These are phyloP conservation scores for Leucophenga varia DNA, from an alignment of 1,140 invertebrate genomes.

Conservation along the genomic window DNA sequence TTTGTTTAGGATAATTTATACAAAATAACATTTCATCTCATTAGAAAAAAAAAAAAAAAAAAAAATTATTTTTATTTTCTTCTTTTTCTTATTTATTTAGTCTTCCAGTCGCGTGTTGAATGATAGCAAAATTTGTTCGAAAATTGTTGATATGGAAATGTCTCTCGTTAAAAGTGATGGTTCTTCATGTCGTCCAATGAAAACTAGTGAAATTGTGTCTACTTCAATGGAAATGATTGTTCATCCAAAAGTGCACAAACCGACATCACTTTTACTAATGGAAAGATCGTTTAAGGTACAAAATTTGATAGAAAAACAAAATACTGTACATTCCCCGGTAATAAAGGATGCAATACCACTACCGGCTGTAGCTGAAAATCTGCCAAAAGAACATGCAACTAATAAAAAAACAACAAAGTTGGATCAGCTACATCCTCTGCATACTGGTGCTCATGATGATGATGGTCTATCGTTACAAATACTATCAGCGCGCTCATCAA, in stretches of 20 bases:
- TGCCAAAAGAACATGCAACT: constrained; percentile 5
- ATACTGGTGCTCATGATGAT: constrained; percentile 16
- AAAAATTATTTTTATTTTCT: no score
- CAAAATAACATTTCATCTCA: no score
- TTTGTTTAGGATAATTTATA: no score
- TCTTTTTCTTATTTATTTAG: no score
- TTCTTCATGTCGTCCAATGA: no score
- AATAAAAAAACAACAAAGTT: background rate
- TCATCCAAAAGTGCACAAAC: constrained; percentile 32
- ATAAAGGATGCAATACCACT: constrained; percentile 38
- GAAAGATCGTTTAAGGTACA: constrained; percentile 27
- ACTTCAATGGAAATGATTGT: constrained; percentile 19
- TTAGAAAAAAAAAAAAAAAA: no score
- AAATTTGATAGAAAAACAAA: constrained; percentile 25
- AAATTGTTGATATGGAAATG: no score
- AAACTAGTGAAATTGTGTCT: no score
- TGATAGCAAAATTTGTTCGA: no score
- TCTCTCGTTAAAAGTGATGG: no score
- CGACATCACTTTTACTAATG: constrained; percentile 19
- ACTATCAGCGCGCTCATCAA: constrained; percentile 43
- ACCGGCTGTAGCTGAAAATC: constrained; percentile 6
- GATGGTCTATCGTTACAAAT: constrained; percentile 39
- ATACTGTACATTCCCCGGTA: constrained; percentile 6
- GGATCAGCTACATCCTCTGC: constrained; percentile 1
- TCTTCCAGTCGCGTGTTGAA: no score